These are phyloP conservation scores for Cheracebus regulus DNA, from an alignment of 2,797 vertebrate species.

Conservation along the genomic window DNA sequence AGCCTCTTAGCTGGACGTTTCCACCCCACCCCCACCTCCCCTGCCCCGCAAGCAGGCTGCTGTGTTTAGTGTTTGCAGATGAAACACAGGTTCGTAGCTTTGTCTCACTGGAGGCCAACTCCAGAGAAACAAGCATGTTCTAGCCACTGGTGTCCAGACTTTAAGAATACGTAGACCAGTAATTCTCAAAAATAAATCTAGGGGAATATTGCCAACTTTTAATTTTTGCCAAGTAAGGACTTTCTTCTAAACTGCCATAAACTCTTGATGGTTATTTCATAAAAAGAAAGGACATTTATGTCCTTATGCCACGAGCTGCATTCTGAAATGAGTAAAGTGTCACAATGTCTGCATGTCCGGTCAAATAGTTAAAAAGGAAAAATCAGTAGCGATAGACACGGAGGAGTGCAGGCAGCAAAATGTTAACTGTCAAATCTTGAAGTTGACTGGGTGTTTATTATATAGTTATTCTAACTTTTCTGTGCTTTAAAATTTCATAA, in stretches of 20 bases:
- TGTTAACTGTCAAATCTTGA: not conserved
- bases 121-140: not conserved
- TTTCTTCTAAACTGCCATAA: not conserved
- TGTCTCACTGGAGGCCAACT: not conserved
- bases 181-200: not conserved
- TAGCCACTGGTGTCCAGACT: not conserved
- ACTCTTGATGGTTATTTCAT: not conserved
- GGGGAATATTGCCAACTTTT: not conserved
- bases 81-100: not conserved
- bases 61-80: not conserved
- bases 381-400: not conserved
- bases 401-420: not conserved
- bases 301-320: not conserved
- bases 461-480: not conserved
- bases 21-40: rapidly evolving
- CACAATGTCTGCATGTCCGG: not conserved
- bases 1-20: not conserved
- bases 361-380: not conserved
- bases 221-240: not conserved
- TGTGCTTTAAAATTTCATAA: not conserved
- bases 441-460: not conserved
- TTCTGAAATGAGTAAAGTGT: not conserved
- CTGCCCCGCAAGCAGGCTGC: rapidly evolving
- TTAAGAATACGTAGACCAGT: not conserved
- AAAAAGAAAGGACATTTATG: not conserved